A percentile compares a stretch with the other conserved stretches of the same genome.
These are phyloP conservation scores for Cynopterus brachyotis DNA, from an alignment of 2,113 vertebrate genomes.

Conservation along the genomic window DNA sequence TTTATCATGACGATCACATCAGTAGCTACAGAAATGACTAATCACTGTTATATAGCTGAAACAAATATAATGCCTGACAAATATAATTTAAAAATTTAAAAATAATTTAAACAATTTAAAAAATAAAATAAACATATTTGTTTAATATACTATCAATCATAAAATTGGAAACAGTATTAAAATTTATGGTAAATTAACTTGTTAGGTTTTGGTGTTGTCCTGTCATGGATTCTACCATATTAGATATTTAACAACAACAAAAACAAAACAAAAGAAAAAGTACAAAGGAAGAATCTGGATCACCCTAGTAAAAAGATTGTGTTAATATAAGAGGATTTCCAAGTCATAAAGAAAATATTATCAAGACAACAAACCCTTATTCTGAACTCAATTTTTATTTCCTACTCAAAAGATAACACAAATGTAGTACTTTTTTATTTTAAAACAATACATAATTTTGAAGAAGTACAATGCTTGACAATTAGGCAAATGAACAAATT, in stretches of 20 bases:
- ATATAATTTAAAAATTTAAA: no score
- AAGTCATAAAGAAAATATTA: neutral
- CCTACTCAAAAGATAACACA: neutral
- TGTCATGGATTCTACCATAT: neutral
- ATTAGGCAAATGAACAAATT: neutral
- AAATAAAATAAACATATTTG: neutral
- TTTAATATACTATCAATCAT: neutral
- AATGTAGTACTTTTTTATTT: neutral
- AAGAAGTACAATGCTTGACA: neutral
- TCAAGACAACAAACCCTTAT: neutral
- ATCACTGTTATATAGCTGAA: no score
- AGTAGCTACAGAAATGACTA: no score
- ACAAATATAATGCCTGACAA: no score
- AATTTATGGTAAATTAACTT: neutral
- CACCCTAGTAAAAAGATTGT: neutral
- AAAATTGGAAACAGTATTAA: constrained; percentile 1
- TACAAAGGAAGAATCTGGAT: neutral
- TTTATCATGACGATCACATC: no score
- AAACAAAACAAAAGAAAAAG: neutral
- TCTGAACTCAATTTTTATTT: neutral
- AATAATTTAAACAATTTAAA: no score
- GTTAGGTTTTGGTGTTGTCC: neutral
- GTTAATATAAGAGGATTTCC: neutral
- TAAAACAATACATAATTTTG: neutral
- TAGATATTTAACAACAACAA: neutral